A percentile compares a stretch with the other conserved stretches of the same genome.
phyloP scores from a whole-genome alignment of 2,797 vertebrate genomes.

The Rhynchotus rufescens region DNA sequence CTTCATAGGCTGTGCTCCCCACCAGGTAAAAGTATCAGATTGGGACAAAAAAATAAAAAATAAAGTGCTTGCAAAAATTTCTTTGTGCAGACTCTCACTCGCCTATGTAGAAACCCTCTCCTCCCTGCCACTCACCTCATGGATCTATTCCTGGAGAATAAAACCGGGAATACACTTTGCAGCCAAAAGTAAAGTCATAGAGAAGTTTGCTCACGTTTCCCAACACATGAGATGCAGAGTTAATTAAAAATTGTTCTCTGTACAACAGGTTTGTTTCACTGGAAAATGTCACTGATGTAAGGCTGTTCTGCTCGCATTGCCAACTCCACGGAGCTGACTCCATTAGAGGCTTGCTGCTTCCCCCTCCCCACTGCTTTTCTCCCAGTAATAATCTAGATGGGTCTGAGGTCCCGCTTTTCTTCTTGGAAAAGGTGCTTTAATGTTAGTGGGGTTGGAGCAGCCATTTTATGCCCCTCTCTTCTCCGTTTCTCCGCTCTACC shows the following conservation, averaged over 20 bases:
- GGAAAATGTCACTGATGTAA: constrained; percentile 77
- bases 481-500: constrained; percentile 22
- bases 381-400: constrained; percentile 48
- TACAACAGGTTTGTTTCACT: constrained; percentile 76
- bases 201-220: constrained; percentile 80
- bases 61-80: constrained; percentile 44
- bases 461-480: neutral
- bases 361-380: constrained; percentile 43
- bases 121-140: constrained; percentile 71
- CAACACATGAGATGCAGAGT: constrained; percentile 77
- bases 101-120: constrained; percentile 77
- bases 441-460: constrained; percentile 9
- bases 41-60: neutral
- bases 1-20: neutral
- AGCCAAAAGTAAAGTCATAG: constrained; percentile 74
- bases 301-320: constrained; percentile 65
- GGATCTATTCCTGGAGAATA: constrained; percentile 80
- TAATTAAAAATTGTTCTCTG: constrained; percentile 81
- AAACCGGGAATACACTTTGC: constrained; percentile 73
- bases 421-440: constrained; percentile 42
- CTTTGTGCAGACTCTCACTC: constrained; percentile 65
- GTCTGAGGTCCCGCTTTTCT: constrained; percentile 16
- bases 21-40: neutral
- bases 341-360: constrained; percentile 52
- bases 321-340: constrained; percentile 67